Conservation (phyloP, 2,113 vertebrate genomes). For the Amphiprion percula region DNA sequence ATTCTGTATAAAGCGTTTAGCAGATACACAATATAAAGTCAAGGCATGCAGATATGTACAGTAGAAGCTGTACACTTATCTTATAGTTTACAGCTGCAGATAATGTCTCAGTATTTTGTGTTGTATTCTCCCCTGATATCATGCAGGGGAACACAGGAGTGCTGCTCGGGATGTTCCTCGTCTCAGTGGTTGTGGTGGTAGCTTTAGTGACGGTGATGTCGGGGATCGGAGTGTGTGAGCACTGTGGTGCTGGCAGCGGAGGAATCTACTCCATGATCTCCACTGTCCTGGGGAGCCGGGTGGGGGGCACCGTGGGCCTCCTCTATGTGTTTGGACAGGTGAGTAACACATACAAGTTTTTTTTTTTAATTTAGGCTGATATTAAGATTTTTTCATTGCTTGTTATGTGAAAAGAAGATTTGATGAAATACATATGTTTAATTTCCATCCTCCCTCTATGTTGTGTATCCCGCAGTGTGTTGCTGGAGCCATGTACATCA, state of each 20-base stretch:
- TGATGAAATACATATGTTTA: background rate
- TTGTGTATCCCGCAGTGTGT: conserved; percentile 87
- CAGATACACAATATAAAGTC: background rate
- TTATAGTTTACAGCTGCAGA: background rate
- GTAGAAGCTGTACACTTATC: background rate
- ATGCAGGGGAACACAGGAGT: conserved; percentile 95
- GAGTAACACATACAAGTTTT: conserved; percentile 3
- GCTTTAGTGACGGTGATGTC: conserved; percentile 94
- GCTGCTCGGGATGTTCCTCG: conserved; percentile 91
- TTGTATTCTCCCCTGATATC: background rate
- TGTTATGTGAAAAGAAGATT: background rate
- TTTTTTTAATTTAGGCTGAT: no score
- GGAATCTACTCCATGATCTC: conserved; percentile 98
- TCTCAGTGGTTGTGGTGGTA: conserved; percentile 91
- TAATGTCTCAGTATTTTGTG: background rate
- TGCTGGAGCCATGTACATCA: conserved; percentile 97
- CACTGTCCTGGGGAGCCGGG: conserved; percentile 90
- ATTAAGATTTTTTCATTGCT: background rate
- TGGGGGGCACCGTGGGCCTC: conserved; percentile 92
- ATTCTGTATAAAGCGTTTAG: background rate
- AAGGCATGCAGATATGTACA: no score
- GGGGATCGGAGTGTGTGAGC: conserved; percentile 91
- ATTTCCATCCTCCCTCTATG: background rate
- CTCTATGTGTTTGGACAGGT: conserved; percentile 98
- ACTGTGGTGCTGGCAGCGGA: conserved; percentile 88